Percentiles rank a stretch among this genome's conserved stretches.
Evolutionary conservation across 2,888 invertebrate genomes (phyloP).

Genomic region (Petrolisthes manimaculis): DNA sequence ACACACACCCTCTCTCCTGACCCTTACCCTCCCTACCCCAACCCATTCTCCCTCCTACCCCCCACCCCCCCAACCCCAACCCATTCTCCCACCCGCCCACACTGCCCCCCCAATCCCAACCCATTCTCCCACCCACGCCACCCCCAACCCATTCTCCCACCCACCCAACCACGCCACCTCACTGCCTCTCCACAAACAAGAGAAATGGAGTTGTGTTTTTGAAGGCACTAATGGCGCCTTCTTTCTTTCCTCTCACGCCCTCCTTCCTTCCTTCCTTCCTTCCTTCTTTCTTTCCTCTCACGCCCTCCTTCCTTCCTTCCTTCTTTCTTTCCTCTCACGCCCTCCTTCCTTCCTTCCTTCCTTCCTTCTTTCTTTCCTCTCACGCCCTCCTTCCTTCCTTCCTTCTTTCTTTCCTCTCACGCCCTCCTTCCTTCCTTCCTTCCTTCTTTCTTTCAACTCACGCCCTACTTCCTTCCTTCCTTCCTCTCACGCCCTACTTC

Average conservation of each 20-base stretch:
- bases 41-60: background rate
- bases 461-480: too few species aligned
- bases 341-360: background rate
- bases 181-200: constrained; percentile 20
- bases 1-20: background rate
- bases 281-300: background rate
- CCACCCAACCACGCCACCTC: background rate
- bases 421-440: too few species aligned
- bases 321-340: background rate
- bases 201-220: constrained; percentile 33
- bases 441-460: too few species aligned
- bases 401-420: too few species aligned
- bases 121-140: background rate
- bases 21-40: background rate
- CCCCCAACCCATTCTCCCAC: background rate
- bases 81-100: background rate
- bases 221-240: constrained; percentile 28
- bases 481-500: too few species aligned
- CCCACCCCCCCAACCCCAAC: background rate
- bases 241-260: too few species aligned
- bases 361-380: too few species aligned
- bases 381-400: too few species aligned
- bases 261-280: background rate
- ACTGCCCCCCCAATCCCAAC: background rate
- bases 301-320: background rate